phyloP scores from a whole-genome alignment of 92 coral and sea anemone genomes.

The Epizoanthus stellaris region DNA sequence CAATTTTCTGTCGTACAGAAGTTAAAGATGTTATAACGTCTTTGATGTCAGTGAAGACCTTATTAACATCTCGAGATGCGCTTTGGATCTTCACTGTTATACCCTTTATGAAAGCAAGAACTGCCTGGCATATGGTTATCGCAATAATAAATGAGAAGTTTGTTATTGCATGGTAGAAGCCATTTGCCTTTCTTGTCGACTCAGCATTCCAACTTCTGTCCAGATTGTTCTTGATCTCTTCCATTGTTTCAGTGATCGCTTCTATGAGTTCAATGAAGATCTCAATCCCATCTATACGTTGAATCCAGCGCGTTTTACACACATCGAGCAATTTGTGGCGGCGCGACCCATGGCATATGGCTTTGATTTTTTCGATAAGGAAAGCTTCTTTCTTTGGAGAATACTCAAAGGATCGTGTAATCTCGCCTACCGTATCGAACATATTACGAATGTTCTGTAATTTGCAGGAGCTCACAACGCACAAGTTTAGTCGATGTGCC shows the following conservation, averaged over 20 bases:
- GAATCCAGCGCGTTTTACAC: slow-evolving; percentile 68
- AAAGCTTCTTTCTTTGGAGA: slow-evolving; percentile 60
- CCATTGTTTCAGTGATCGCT: slow-evolving; percentile 44
- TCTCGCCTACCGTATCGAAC: slow-evolving; percentile 59
- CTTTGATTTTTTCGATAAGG: slow-evolving; percentile 51
- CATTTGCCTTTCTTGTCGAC: slow-evolving; percentile 11
- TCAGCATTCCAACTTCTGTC: too few species aligned
- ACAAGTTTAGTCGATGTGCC: too few species aligned
- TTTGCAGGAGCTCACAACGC: too few species aligned
- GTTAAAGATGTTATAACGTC: slow-evolving; percentile 29
- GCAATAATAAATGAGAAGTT: slow-evolving; percentile 20
- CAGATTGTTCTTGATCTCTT: too few species aligned
- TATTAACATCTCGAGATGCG: slow-evolving; percentile 17
- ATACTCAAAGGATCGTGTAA: slow-evolving; percentile 58
- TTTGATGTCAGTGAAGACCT: slow-evolving; percentile 30
- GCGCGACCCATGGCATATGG: slow-evolving; percentile 32
- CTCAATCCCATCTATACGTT: slow-evolving; percentile 45
- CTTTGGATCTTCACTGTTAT: slow-evolving; percentile 53
- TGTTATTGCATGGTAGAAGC: slow-evolving; percentile 40
- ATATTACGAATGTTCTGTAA: slow-evolving; percentile 46
- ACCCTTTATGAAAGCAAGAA: slow-evolving; percentile 42
- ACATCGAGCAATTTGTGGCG: slow-evolving; percentile 56
- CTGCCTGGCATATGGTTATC: slow-evolving; percentile 41
- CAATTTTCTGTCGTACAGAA: slow-evolving; percentile 47
- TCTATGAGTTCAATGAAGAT: slow-evolving; percentile 50